Percentiles rank a stretch among this genome's conserved stretches.
phyloP scores from a whole-genome alignment of 2,113 vertebrate genomes.

The Hypocryptadius cinnamomeus region DNA sequence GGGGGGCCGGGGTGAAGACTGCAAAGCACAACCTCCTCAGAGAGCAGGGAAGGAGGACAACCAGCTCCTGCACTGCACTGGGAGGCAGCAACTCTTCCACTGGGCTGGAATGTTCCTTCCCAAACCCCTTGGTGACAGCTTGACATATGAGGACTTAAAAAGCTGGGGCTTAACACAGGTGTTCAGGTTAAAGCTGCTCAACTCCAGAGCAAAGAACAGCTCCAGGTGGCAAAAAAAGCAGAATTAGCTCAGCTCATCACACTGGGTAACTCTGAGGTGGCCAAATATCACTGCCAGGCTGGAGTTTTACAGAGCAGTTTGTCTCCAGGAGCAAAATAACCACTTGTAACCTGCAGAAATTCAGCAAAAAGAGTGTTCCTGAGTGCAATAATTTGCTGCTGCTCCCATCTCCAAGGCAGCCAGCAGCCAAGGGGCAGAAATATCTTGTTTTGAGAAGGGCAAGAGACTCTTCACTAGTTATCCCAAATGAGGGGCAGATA shows the following conservation, averaged over 20 bases:
- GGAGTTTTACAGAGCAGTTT: not conserved
- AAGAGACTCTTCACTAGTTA: not conserved
- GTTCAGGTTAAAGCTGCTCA: not conserved
- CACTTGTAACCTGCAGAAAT: not conserved
- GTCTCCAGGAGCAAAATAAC: not conserved
- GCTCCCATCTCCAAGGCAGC: not conserved
- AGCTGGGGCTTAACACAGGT: not conserved
- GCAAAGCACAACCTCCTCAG: not conserved
- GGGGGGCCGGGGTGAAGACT: fast-evolving
- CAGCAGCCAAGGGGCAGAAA: not conserved
- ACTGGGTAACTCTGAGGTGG: not conserved
- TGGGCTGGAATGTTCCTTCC: not conserved
- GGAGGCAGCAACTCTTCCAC: not conserved
- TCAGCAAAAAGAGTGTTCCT: not conserved
- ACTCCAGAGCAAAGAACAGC: not conserved
- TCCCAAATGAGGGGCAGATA: not conserved
- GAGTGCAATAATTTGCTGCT: not conserved
- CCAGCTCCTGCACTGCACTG: not conserved
- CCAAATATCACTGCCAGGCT: not conserved
- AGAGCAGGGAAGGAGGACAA: not conserved
- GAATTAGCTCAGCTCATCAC: not conserved
- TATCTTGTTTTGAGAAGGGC: not conserved
- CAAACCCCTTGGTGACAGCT: not conserved
- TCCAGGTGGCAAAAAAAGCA: not conserved
- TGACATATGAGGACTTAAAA: fast-evolving